Percentiles rank a stretch among this genome's conserved stretches.
Evolutionary conservation across 1,140 invertebrate genomes (phyloP).

Genomic region (Brachionus sp.): DNA sequence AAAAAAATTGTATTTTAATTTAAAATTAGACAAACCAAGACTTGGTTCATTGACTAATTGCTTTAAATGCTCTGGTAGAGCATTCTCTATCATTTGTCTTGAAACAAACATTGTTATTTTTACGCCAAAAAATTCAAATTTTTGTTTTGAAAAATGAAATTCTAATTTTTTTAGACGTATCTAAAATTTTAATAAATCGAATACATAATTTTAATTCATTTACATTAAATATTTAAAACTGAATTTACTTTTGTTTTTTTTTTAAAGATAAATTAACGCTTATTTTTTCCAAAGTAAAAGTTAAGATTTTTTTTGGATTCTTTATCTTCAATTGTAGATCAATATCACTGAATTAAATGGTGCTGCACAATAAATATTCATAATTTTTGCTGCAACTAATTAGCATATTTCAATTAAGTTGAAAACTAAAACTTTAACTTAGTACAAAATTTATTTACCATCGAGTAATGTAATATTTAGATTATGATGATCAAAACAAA

Average conservation of each 20-base stretch:
- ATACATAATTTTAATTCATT: background rate
- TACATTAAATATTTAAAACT: background rate
- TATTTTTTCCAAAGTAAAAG: background rate
- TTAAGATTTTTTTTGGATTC: background rate
- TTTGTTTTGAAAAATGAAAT: background rate
- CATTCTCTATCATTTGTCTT: background rate
- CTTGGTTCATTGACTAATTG: constrained; percentile 3
- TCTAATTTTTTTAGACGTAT: background rate
- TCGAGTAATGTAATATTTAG: background rate
- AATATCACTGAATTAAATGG: background rate
- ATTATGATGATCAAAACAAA: background rate
- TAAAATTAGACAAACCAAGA: background rate
- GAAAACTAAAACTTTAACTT: background rate
- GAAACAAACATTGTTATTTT: background rate
- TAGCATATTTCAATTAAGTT: constrained; percentile 25
- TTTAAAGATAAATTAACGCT: background rate
- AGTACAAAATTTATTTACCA: background rate
- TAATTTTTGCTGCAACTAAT: constrained; percentile 12
- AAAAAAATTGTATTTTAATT: background rate
- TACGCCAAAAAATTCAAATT: background rate
- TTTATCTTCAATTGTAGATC: background rate
- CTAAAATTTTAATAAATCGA: background rate
- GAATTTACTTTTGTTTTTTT: constrained; percentile 8
- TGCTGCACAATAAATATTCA: background rate
- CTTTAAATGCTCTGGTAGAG: background rate